Evolutionary conservation across 1,140 invertebrate species (phyloP), one percentile per base, ranked within the genome.

Genomic region (Drosophila willistoni): DNA sequence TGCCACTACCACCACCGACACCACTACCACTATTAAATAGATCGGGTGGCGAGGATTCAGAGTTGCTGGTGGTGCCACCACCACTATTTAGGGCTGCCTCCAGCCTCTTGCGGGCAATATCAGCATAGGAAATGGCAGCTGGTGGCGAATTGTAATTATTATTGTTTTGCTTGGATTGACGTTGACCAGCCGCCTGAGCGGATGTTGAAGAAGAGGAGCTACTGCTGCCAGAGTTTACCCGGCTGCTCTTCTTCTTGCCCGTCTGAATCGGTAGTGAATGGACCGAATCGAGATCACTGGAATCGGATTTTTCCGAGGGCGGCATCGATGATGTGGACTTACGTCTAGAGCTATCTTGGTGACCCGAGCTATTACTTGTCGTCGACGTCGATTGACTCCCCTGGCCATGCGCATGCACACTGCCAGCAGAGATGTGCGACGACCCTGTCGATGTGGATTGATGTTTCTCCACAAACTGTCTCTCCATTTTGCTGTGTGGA

Each of bases 261-360:
- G 90, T 91, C 62, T 94, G 95, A 22, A 95, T 94, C 10, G 95
- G 95, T 63, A 96, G 91, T 55, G 95, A 96, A 91, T 96, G 95
- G 10, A 96, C 95, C 14, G 95, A 96, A 77, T 96, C 95, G 54
- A 94, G 93, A 82, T 96, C 95, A 73, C 94, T 94, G 54, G 93
- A 93, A 81, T 95, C 95, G 0, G 95, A 95, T 90, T 96, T 95
- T 57, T 96, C 95, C 51, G 94, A 95, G 5, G 94, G 94, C n/a
- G 94, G 94, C 83, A 94, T 93, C 9, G 94, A 94, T 63, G 94
- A 94, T 1, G 94, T 94, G 1, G 93, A 94, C 84, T 95, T 95
- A 39, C 94, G 90, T 3, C 94, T 85, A 7, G 91, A 91, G 60
- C 91, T 79, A 51, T 92, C 81, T 70, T 89, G 79, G 1, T 51